Evolutionary conservation across 2,888 invertebrate species (phyloP), one percentile per base, ranked within the genome.

Genomic region (Nomada lathburiana): DNA sequence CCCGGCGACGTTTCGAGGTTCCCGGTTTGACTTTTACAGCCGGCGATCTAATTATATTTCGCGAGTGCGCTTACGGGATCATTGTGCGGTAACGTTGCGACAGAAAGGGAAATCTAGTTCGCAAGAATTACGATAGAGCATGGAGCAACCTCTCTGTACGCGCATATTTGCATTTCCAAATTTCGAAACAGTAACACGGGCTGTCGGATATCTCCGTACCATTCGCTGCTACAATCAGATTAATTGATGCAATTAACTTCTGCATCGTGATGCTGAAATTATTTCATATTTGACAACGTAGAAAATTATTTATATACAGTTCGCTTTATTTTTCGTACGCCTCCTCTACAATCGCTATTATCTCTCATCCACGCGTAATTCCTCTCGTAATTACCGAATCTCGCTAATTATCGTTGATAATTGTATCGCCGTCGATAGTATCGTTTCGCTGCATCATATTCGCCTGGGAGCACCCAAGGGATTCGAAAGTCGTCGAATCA

Each of bases 61-160:
- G 36, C 7, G 36, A 36, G 36, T 7, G 36, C 7, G 7, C 36
- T 36, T 36, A 5, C 36, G 5, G 36, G 36, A 7, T 36, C 36
- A 36, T 36, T 36, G 36, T 36, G 36, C 29, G 53, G 42, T 20
- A 20, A 20, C 4, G 20, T 73, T 73, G 29, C 29, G 29, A 47
- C 47, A 73, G 29, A 18, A 73, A 73, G 65, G 55, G 65, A 73
- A 65, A 65, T 73, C 65, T 73, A 29, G 63, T 64, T 64, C 44
- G n/a, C 23, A 36, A 36, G 47, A 29, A 16, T 44, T 73, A 50
- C 64, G 59, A 59, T 47, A 29, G 42, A 10, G 44, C 53, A 7
- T 44, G 72, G 16, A 55, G 55, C 55, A 64, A 44, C 52, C 36
- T 60, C 13, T 13, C 29, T 29, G 16, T 29, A 5, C 13, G 20